Base-by-base conservation (phyloP, 2,888 invertebrate species). In the Nomada hirtipes region DNA sequence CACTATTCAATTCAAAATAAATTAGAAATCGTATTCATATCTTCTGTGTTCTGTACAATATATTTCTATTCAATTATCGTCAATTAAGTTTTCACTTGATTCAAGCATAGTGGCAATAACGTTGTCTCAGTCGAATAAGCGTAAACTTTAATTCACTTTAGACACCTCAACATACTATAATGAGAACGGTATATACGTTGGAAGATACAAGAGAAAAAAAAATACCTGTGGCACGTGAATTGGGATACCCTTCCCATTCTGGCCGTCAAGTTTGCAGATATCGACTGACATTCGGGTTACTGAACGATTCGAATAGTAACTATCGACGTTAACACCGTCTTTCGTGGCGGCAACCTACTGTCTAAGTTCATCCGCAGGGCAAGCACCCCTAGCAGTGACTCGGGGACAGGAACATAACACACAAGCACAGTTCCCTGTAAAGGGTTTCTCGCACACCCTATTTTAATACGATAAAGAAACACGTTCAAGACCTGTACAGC, bases 301-400 rank as follows among this genome's bases (percentile, higher is more conserved):
- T 70, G 78, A 65, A 67, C 76, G 53, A 67, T 77, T 61, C 70
- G 63, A 59, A 53, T 76, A 52, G 68, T 42, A 47, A 65, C 79
- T 86, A 78, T 81, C 81, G 84, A 71, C 84, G 87, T 83, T 87
- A 88, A 87, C 88, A 82, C 80, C 76, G 83, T 81, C 79, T 76
- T 82, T 84, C 87, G 72, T 67, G 65, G 76, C 79, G 69, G 82
- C 86, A 87, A 77, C 78, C 82, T 80, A 87, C 89, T 87, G 86
- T 84, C 89, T 89, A 89, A 88, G 88, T 86, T 91, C 86, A 91
- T 90, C 89, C 86, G 84, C 87, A 90, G 92, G 91, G 91, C 92
- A 91, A 90, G 89, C 91, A 92, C 91, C 92, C 92, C 90, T 90
- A 88, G 88, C 87, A 87, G 88, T 87, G 89, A 89, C 90, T 92